These are phyloP conservation scores for Aplocera efformata DNA, from an alignment of 2,888 invertebrate genomes.

Conservation along the genomic window DNA sequence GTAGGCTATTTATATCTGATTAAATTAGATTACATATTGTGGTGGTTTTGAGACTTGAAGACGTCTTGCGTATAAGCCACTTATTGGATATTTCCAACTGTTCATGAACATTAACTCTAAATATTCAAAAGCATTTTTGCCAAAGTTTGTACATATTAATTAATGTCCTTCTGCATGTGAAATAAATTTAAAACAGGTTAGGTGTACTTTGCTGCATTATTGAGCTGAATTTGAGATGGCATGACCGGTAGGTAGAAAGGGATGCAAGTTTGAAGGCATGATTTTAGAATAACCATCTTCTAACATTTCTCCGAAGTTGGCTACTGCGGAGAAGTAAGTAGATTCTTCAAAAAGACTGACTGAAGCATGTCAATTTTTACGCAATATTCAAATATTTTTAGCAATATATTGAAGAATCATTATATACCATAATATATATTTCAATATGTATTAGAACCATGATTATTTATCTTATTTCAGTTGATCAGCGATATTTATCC, in stretches of 20 bases:
- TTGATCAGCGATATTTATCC: constrained; percentile 32
- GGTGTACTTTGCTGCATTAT: too few relatives aligned
- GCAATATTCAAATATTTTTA: constrained; percentile 37
- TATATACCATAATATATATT: constrained; percentile 15
- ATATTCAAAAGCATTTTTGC: too few relatives aligned
- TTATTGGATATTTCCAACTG: too few relatives aligned
- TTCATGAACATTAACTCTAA: too few relatives aligned
- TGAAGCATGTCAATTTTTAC: constrained; percentile 57
- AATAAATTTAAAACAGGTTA: too few relatives aligned
- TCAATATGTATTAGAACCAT: constrained; percentile 21
- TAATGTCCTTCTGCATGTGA: too few relatives aligned
- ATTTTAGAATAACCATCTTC: constrained; percentile 27
- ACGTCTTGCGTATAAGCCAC: too few relatives aligned
- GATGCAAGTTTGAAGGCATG: constrained; percentile 41
- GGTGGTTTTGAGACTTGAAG: too few relatives aligned
- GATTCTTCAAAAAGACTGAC: constrained; percentile 49
- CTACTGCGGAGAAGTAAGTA: constrained; percentile 3
- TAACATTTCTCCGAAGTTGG: constrained; percentile 7
- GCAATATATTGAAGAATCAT: constrained; percentile 29
- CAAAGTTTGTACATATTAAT: too few relatives aligned
- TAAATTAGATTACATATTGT: too few relatives aligned
- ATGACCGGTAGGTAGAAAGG: constrained; percentile 36
- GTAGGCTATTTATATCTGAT: too few relatives aligned
- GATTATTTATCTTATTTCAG: constrained; percentile 22
- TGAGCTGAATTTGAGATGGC: constrained; percentile 27